These are phyloP conservation scores for Choreutis nemorana DNA, from an alignment of 2,888 invertebrate species.

Conservation along the genomic window DNA sequence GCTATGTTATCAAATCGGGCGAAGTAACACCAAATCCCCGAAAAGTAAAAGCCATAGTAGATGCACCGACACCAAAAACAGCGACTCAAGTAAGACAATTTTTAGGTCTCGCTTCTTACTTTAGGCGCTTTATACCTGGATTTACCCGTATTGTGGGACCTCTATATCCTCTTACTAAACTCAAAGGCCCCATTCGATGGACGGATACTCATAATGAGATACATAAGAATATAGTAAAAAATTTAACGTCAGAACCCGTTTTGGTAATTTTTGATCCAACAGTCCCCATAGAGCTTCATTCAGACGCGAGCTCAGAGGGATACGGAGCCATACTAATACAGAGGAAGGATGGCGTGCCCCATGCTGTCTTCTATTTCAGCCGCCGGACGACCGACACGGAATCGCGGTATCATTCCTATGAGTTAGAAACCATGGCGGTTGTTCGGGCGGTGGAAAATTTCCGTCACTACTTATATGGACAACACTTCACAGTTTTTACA, in stretches of 20 bases:
- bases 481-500: slow-evolving; percentile 12
- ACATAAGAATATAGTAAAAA: background rate
- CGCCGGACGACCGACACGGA: background rate
- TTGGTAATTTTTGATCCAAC: slow-evolving; percentile 1
- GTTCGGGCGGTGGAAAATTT: no score
- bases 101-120: slow-evolving; percentile 4
- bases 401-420: no score
- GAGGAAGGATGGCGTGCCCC: background rate
- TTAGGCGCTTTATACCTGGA: slow-evolving; percentile 3
- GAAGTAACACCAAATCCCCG: slow-evolving; percentile 12
- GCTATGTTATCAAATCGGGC: slow-evolving; percentile 11
- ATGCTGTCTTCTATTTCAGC: slow-evolving; percentile 1
- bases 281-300: slow-evolving; percentile 1
- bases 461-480: no score
- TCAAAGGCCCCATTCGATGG: slow-evolving; percentile 3
- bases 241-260: slow-evolving; percentile 1
- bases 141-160: slow-evolving; percentile 3
- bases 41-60: slow-evolving; percentile 13
- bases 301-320: slow-evolving; percentile 3
- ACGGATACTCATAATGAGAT: background rate
- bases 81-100: slow-evolving; percentile 11
- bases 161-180: background rate
- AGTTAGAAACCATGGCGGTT: no score
- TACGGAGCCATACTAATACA: slow-evolving; percentile 3
- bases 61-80: slow-evolving; percentile 10